Evolutionary conservation across 2,797 vertebrate species (phyloP), one percentile per base, ranked within the genome.

Genomic region (Oryzias sinensis): DNA sequence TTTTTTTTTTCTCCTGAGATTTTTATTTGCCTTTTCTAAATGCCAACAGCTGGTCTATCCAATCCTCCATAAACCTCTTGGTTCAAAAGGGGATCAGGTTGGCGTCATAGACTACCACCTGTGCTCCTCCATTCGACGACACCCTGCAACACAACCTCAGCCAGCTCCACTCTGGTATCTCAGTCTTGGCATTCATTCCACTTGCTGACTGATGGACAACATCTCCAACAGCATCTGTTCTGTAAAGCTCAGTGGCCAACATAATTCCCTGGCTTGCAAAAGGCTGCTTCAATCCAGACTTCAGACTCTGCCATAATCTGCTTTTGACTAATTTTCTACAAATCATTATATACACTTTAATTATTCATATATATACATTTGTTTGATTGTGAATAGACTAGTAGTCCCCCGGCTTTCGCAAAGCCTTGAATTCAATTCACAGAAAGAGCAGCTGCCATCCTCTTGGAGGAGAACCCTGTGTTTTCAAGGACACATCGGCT

Each of bases 211-310:
- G 81, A 88, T 90, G 70, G 82, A 83, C 81, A 79, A 68, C 81
- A 85, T 81, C 82, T 85, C 78, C 66, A 68, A 44, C 76, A 85
- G 82, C 88, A 88, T 87, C 88, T 90, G 88, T 76, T 88, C 82
- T 70, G 74, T 68, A 71, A 77, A 61, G 68, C 77, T 64, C 62
- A 48, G 66, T 55, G 56, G 77, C 79, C 83, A 82, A 67, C 68
- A 68, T 68, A 67, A 72, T 76, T 76, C 62, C 65, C 76, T 82
- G 80, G 77, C 72, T 62, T 67, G 53, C 76, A 57, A 41, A 52
- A 20, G 49, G 50, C 46, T 58, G 5, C 52, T 50, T 46, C 6
- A 25, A 40, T 75, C 62, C 77, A 77, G 64, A 42, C 59, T 18
- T 60, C 42, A 51, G 56, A 59, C 62, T 55, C 40, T 48, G 53